Percentiles rank a stretch among this genome's conserved stretches.
Conservation (phyloP, 2,113 vertebrate genomes). For the Antechinus stuartii region DNA sequence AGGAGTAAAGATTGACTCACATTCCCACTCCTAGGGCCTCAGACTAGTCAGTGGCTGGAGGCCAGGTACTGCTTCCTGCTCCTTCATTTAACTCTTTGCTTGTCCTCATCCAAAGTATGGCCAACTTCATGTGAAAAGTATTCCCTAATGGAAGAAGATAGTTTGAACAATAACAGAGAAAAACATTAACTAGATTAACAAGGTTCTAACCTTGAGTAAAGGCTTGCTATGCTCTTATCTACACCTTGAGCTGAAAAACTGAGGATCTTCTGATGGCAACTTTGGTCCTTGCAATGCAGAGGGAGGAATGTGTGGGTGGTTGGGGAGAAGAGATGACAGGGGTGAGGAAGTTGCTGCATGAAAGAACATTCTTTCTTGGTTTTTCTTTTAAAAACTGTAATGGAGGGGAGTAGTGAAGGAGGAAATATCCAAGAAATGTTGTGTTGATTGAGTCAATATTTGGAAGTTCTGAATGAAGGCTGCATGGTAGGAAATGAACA, state of each 20-base stretch:
- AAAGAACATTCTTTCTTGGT: not conserved
- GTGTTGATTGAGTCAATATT: not conserved
- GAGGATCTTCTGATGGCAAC: not conserved
- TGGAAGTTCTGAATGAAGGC: not conserved
- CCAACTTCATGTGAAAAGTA: not conserved
- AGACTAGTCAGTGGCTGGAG: not conserved
- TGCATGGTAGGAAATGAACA: not conserved
- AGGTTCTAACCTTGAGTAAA: not conserved
- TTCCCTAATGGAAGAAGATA: not conserved
- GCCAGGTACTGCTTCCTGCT: not conserved
- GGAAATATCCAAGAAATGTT: not conserved
- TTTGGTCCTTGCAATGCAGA: not conserved
- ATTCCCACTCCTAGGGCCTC: not conserved
- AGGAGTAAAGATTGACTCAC: slow-evolving; percentile 2
- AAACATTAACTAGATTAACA: not conserved
- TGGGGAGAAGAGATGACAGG: not conserved
- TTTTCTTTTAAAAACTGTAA: not conserved
- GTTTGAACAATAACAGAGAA: not conserved
- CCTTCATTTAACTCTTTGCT: not conserved
- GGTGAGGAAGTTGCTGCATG: not conserved
- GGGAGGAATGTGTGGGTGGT: not conserved
- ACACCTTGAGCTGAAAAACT: not conserved
- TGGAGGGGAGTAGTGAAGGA: not conserved
- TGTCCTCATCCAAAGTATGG: not conserved
- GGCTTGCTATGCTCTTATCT: not conserved